Conservation (phyloP, 2,797 vertebrate species). For the Botia almorhae region DNA sequence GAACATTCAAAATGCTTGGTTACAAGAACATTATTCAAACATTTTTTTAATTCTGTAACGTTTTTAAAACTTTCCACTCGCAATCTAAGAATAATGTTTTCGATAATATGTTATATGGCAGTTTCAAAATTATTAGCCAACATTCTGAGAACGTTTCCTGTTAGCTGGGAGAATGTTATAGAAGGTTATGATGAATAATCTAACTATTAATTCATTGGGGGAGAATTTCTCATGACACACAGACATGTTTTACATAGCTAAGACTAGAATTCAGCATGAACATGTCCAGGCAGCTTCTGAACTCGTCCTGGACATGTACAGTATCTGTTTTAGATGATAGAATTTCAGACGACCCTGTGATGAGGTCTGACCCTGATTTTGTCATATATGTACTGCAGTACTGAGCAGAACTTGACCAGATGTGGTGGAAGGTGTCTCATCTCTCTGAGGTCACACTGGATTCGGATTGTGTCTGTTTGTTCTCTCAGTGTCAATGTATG, state of each 20-base stretch:
- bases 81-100: no score
- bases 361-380: constrained; percentile 26
- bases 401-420: constrained; percentile 21
- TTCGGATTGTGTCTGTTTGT: neutral
- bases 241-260: neutral
- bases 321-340: neutral
- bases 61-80: no score
- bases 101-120: no score
- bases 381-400: constrained; percentile 41
- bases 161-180: neutral
- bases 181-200: neutral
- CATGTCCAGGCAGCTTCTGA: constrained; percentile 10
- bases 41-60: no score
- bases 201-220: neutral
- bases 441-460: neutral
- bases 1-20: no score
- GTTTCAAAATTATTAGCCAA: neutral
- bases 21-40: no score
- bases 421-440: neutral
- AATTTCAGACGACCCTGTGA: constrained; percentile 27
- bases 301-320: neutral
- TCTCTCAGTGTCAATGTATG: constrained; percentile 2
- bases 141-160: neutral
- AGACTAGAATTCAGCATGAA: neutral
- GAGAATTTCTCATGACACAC: neutral